phyloP scores from a whole-genome alignment of 2,113 vertebrate genomes.

The Stictonetta naevosa region DNA sequence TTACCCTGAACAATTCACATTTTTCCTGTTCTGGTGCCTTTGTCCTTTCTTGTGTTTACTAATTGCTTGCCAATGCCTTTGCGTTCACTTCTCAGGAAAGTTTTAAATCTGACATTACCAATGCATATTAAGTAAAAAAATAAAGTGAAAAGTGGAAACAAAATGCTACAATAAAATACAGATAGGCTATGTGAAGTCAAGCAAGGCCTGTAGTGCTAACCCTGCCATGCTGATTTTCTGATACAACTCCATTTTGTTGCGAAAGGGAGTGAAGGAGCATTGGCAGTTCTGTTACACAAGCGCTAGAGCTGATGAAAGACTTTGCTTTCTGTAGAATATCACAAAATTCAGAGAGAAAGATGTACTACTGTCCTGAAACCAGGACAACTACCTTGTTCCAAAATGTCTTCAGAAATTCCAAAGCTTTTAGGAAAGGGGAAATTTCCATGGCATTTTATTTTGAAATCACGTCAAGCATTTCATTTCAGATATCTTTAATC shows the following conservation, averaged over 20 bases:
- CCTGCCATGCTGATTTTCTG: not conserved
- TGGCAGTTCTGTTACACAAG: not conserved
- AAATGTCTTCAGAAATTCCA: not conserved
- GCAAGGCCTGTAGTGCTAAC: not conserved
- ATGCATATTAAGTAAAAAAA: not conserved
- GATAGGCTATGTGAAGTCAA: not conserved
- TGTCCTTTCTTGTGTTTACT: not conserved
- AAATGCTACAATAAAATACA: not conserved
- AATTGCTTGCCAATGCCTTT: not conserved
- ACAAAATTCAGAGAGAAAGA: not conserved
- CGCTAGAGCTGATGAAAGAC: not conserved
- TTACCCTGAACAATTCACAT: not conserved
- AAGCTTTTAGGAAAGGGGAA: not conserved
- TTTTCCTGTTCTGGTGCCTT: not conserved
- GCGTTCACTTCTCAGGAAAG: not conserved
- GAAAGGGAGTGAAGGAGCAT: not conserved
- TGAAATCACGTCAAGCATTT: not conserved
- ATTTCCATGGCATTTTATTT: not conserved
- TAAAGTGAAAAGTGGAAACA: not conserved
- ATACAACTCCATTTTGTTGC: not conserved
- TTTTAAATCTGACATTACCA: not conserved
- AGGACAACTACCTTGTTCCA: fast-evolving
- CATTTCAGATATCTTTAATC: not conserved
- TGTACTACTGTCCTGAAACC: too few species aligned
- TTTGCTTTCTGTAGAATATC: not conserved